These are phyloP conservation scores for Morpho helenor DNA, from an alignment of 2,888 invertebrate species.

Conservation along the genomic window DNA sequence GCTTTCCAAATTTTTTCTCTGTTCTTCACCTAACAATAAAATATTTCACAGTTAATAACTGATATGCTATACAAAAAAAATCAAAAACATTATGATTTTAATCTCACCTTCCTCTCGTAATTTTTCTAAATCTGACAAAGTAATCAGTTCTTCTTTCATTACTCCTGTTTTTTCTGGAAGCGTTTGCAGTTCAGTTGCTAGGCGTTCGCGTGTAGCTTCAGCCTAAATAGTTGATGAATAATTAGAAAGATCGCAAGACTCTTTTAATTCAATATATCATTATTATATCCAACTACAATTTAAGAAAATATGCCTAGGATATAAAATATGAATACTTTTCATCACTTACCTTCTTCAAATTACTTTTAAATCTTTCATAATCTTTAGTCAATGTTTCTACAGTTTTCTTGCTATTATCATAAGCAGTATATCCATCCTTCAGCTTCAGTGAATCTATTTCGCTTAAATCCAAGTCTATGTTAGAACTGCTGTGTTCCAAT, in stretches of 20 bases:
- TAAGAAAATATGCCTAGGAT: no score
- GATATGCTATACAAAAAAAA: neutral
- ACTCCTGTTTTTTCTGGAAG: slow-evolving; percentile 83
- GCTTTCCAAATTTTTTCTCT: slow-evolving; percentile 70
- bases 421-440: slow-evolving; percentile 59
- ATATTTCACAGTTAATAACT: slow-evolving; percentile 24
- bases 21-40: slow-evolving; percentile 58
- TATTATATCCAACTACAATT: no score
- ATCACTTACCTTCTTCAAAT: slow-evolving; percentile 76
- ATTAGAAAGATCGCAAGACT: no score
- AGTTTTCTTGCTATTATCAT: slow-evolving; percentile 75
- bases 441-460: slow-evolving; percentile 72
- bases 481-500: slow-evolving; percentile 83
- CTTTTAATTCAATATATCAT: no score
- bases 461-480: slow-evolving; percentile 80
- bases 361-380: slow-evolving; percentile 80
- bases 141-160: slow-evolving; percentile 81
- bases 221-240: slow-evolving; percentile 38
- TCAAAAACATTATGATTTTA: no score
- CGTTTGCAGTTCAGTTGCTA: slow-evolving; percentile 80
- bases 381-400: slow-evolving; percentile 61
- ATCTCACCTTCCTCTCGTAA: slow-evolving; percentile 71
- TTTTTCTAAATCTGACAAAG: slow-evolving; percentile 80
- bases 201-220: slow-evolving; percentile 66
- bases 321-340: neutral